Evolutionary conservation across 2,113 vertebrate species (phyloP).

Genomic region (Prunella himalayana): DNA sequence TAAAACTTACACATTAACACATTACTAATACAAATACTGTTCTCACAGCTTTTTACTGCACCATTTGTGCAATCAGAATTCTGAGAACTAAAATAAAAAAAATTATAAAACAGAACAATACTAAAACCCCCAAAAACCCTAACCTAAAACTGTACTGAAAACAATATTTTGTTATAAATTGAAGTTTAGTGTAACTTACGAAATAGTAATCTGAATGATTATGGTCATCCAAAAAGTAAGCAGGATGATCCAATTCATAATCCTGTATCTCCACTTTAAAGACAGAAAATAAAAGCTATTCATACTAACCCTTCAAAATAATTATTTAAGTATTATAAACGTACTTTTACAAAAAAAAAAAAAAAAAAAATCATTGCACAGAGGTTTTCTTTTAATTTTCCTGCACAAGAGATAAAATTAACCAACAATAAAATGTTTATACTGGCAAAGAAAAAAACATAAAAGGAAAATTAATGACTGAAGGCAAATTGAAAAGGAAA

Average conservation of each 20-base stretch:
- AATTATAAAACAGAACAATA: not conserved
- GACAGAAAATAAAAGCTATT: not conserved
- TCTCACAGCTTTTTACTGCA: not conserved
- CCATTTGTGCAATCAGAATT: slow-evolving; percentile 3
- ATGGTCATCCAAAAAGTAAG: not conserved
- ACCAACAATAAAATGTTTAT: not conserved
- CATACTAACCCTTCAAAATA: not conserved
- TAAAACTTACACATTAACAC: not conserved
- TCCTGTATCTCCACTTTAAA: not conserved
- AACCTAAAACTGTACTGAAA: not conserved
- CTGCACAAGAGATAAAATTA: not conserved
- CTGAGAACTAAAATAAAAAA: slow-evolving; percentile 5
- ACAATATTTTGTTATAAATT: not conserved
- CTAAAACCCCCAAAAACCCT: not conserved
- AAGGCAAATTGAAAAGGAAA: not conserved
- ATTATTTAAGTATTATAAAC: not conserved
- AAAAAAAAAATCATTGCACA: not conserved
- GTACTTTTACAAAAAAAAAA: rapidly evolving
- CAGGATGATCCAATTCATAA: not conserved
- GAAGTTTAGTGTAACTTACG: not conserved
- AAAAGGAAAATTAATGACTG: not conserved
- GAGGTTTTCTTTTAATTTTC: not conserved
- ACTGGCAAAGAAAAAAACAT: not conserved
- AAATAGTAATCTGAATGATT: not conserved
- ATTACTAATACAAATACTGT: not conserved